Base-by-base conservation (phyloP, 37 sponge, comb jelly and placozoan species). In the Theonella swinhoei region DNA sequence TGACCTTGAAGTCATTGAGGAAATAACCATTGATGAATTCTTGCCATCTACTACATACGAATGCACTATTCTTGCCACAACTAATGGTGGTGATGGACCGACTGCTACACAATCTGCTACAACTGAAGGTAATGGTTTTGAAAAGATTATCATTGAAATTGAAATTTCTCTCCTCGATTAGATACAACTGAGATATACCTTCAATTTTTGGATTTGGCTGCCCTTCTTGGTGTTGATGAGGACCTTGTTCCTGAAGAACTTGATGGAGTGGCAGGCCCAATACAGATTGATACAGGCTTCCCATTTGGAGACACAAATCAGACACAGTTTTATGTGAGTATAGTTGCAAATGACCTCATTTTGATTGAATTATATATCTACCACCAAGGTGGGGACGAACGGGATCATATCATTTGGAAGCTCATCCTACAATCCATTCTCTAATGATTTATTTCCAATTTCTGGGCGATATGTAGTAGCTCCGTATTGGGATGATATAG, bases 401-500 rank as follows among this genome's bases (percentile, higher is more conserved):
- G 76, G 76, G 40, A 42, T 75, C 9, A 42, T 75, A 25, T 75
- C 76, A 9, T 75, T 75, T 75, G 76, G n/a, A 19, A 42, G 59
- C 19, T 25, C 60, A 47, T 7, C 54, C 54, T 47, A 47, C 14
- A 47, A 47, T 47, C 54, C 54, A 17, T 14, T 17, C 14, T 47
- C 54, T 17, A 47, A 47, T 14, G 7, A 7, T 47, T 17, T 47
- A 47, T 47, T 47, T 47, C 54, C 54, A 14, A 47, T 47, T 47
- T 47, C 7, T 47, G 54, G 54, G 54, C 54, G 14, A 65, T 65
- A 23, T 65, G 4, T 81, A 22, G 72, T 81, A 17, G 82, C 82
- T 61, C 82, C 82, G 1, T 81, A 54, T 25, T 81, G 82, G 82
- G 42, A 69, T 68, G 63, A 71, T 35, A 71, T 81, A 28, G 82